phyloP scores from a whole-genome alignment of 1,140 invertebrate genomes.

The Aradophagus sp. region DNA sequence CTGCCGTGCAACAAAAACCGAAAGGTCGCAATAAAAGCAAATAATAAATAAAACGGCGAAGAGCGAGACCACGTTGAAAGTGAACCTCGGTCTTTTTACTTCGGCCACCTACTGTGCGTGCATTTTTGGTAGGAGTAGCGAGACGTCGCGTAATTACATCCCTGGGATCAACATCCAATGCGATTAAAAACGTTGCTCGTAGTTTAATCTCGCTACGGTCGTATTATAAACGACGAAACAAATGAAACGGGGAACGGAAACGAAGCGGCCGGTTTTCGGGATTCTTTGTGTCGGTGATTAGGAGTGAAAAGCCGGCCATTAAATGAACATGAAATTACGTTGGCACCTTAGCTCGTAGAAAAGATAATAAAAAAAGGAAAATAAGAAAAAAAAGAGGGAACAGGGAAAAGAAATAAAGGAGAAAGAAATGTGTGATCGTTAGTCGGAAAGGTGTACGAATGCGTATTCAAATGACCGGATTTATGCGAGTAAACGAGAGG shows the following conservation, averaged over 20 bases:
- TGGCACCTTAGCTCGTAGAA: too few species aligned
- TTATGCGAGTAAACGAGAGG: conserved; percentile 9
- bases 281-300: too few species aligned
- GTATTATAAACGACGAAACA: conserved; percentile 48
- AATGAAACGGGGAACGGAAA: conserved; percentile 43
- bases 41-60: too few species aligned
- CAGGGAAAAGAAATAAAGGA: neutral
- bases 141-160: conserved; percentile 57
- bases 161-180: conserved; percentile 55
- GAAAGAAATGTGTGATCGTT: neutral
- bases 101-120: conserved; percentile 25
- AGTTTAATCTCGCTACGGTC: conserved; percentile 60
- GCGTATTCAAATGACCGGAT: conserved; percentile 18
- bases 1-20: too few species aligned
- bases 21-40: too few species aligned
- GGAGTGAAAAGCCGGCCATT: too few species aligned
- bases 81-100: conserved; percentile 13
- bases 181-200: conserved; percentile 51
- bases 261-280: conserved; percentile 35
- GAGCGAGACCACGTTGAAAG: too few species aligned
- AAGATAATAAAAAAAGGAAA: too few species aligned
- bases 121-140: conserved; percentile 33
- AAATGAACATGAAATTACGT: too few species aligned
- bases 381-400: too few species aligned
- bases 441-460: neutral